Evolutionary conservation across 2,797 vertebrate genomes (phyloP).

Genomic region (Centroberyx gerrardi): DNA sequence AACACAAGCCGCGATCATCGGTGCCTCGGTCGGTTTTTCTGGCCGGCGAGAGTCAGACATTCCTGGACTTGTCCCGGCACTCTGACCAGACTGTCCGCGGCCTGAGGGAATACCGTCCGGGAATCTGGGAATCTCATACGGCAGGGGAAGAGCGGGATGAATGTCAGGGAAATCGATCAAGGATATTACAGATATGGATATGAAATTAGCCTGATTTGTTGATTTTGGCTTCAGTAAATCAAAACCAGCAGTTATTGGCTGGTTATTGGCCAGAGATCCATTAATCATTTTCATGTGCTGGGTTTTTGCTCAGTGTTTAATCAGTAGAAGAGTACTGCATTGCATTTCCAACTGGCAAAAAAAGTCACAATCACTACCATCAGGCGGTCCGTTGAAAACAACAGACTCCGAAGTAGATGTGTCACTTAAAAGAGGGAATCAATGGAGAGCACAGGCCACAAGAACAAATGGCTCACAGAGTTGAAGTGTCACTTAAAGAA

Average conservation of each 20-base stretch:
- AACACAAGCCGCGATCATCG: constrained; percentile 26
- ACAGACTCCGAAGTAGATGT: neutral
- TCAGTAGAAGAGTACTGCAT: constrained; percentile 9
- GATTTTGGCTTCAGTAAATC: neutral
- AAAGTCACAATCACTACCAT: neutral
- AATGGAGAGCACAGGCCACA: constrained; percentile 57
- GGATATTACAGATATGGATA: neutral
- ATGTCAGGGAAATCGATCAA: constrained; percentile 16
- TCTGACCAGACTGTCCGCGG: constrained; percentile 25
- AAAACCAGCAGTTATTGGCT: neutral
- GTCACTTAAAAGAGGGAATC: neutral
- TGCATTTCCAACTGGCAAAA: constrained; percentile 6
- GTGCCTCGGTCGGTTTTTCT: constrained; percentile 44
- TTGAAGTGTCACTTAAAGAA: constrained; percentile 40
- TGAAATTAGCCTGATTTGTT: neutral
- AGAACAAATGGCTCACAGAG: constrained; percentile 60
- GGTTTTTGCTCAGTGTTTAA: too few species aligned
- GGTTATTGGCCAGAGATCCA: neutral
- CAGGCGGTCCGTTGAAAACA: neutral
- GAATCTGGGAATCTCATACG: constrained; percentile 60
- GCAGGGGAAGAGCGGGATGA: neutral
- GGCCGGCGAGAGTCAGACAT: constrained; percentile 52
- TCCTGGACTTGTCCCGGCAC: constrained; percentile 68
- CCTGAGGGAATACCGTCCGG: constrained; percentile 42
- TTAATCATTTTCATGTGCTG: constrained; percentile 7